Evolutionary conservation across 2,797 vertebrate species (phyloP).

Genomic region (Lemur catta): DNA sequence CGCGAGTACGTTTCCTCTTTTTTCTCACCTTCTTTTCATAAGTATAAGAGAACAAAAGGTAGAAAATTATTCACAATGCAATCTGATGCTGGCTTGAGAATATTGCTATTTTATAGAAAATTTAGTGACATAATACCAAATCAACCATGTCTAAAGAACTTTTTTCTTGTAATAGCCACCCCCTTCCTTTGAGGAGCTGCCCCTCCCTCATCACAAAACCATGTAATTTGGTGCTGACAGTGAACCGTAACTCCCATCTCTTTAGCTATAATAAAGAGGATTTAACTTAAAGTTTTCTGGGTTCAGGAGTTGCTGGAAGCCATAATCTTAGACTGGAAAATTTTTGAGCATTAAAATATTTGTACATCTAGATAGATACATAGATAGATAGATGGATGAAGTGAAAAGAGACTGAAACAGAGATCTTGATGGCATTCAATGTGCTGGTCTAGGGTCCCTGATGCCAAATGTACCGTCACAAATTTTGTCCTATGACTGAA

Average conservation of each 20-base stretch:
- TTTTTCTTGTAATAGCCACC: not conserved
- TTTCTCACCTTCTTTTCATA: not conserved
- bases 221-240: not conserved
- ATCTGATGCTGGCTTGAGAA: constrained; percentile 32
- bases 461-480: not conserved
- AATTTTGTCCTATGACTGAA: not conserved
- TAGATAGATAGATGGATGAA: not conserved
- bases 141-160: not conserved
- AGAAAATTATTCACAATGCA: constrained; percentile 7
- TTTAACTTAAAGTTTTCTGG: not conserved
- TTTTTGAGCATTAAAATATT: not conserved
- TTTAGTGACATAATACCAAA: constrained; percentile 61
- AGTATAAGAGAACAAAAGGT: constrained; percentile 41
- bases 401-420: not conserved
- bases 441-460: not conserved
- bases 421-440: not conserved
- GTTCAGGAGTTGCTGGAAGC: not conserved
- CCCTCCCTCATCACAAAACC: not conserved
- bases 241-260: not conserved
- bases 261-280: not conserved
- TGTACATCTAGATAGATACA: not conserved
- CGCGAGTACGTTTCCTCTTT: not conserved
- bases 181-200: not conserved
- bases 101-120: constrained; percentile 14
- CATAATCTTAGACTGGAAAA: not conserved